Conservation (phyloP, 2,797 vertebrate genomes). For the Phrynocephalus guinanensis region DNA sequence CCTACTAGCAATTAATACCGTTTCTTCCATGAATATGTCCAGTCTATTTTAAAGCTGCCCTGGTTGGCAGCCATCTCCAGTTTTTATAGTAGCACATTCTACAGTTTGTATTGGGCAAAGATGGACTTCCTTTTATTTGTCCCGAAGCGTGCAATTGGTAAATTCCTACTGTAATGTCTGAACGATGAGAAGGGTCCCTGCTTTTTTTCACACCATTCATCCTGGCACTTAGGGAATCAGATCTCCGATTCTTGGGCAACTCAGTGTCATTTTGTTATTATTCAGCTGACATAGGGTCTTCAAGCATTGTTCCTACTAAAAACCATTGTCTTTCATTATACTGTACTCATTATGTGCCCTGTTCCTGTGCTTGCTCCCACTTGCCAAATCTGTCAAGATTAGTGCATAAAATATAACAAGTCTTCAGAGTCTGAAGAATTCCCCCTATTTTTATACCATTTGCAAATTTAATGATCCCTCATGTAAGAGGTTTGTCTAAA, state of each 20-base stretch:
- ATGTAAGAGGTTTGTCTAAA: constrained; percentile 59
- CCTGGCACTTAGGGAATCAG: background rate
- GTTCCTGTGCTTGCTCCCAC: constrained; percentile 60
- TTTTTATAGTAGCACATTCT: background rate
- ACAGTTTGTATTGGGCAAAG: background rate
- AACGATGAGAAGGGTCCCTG: background rate
- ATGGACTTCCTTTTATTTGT: background rate
- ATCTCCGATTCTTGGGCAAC: constrained; percentile 54
- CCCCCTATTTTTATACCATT: constrained; percentile 61
- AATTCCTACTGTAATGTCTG: background rate
- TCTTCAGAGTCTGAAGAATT: constrained; percentile 57
- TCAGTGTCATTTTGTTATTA: constrained; percentile 56
- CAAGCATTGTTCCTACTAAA: constrained; percentile 68
- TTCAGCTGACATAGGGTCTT: constrained; percentile 58
- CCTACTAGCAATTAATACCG: background rate
- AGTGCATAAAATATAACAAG: constrained; percentile 55
- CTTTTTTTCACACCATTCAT: background rate
- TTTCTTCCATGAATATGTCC: background rate
- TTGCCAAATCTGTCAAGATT: constrained; percentile 67
- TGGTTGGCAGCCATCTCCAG: background rate
- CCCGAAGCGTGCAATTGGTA: background rate
- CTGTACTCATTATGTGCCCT: constrained; percentile 65
- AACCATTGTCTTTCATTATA: constrained; percentile 59
- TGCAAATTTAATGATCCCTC: constrained; percentile 62
- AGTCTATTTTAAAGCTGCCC: background rate